phyloP scores from a whole-genome alignment of 1,140 invertebrate genomes.

The Euura lappo region DNA sequence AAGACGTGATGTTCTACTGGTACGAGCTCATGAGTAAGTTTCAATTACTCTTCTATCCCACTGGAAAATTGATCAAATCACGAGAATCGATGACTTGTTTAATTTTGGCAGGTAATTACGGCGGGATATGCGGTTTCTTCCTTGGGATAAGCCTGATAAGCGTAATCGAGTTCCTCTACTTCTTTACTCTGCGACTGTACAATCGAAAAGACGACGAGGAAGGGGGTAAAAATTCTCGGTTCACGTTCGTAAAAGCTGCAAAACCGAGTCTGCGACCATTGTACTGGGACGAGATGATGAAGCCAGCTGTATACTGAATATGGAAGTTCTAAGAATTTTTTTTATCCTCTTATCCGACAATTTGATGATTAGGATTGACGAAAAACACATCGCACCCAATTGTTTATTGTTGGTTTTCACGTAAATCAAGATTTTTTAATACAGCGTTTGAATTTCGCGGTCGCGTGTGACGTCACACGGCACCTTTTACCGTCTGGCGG shows the following conservation, averaged over 20 bases:
- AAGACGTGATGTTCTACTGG: constrained; percentile 60
- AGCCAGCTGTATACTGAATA: background rate
- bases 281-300: background rate
- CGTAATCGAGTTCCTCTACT: constrained; percentile 62
- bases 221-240: background rate
- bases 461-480: too few relatives aligned
- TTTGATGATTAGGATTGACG: too few relatives aligned
- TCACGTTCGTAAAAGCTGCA: background rate
- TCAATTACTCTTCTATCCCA: too few relatives aligned
- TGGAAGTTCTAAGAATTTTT: background rate
- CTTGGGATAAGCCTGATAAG: constrained; percentile 64
- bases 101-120: constrained; percentile 57
- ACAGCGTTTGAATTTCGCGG: too few relatives aligned
- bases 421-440: too few relatives aligned
- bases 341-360: too few relatives aligned
- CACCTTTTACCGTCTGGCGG: too few relatives aligned
- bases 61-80: background rate
- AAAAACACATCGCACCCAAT: too few relatives aligned
- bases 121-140: constrained; percentile 63
- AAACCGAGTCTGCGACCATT: background rate
- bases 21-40: constrained; percentile 59
- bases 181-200: constrained; percentile 34
- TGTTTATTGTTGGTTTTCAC: too few relatives aligned
- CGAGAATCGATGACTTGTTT: background rate
- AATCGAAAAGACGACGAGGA: background rate